Base-by-base conservation (phyloP, 2,797 vertebrate genomes). In the Trematomus bernacchii region DNA sequence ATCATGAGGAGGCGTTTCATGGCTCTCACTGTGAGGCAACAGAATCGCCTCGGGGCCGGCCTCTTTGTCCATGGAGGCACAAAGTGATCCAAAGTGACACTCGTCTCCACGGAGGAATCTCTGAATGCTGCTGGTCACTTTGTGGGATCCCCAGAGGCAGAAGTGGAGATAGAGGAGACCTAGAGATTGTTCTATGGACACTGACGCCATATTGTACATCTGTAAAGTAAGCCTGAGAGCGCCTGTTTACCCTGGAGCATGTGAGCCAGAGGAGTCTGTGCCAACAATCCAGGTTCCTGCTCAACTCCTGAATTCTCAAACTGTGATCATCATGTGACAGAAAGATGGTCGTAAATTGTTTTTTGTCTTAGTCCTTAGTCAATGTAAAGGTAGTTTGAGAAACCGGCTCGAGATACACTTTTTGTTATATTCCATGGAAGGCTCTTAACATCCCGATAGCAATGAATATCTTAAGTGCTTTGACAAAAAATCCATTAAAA, bases 51-150 rank as follows among this genome's bases (percentile, higher is more conserved):
- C 69, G 0, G 69, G 76, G 33, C 7, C 3, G 3, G 62, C 64
- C 78, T 74, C 37, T 2, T 18, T 13, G 51, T 57, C 73, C 44
- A 40, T 2, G 2, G 63, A 4, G 30, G 53, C 12, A 59, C 48
- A 42, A 16, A 21, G 52, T 71, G 77, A 85, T 70, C 73, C 66
- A 73, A 72, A 73, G 79, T 65, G 76, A 84, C 79, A 61, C 60
- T 51, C 10, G 19, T 79, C 70, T 77, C 51, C 13, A 71, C 42
- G 1, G 54, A 12, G 59, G 27, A 66, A 21, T 15, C 43, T 1
- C 16, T 57, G n/a, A 10, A n/a, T 4, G 60, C 71, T 51, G 60
- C 79, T 37, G 76, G 68, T 74, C 73, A 37, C 54, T 74, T 0
- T 21, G 65, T 33, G 44, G 40, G 14, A 40, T 42, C 53, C 59